Evolutionary conservation across 2,113 vertebrate genomes (phyloP).

Genomic region (Odocoileus hemionus): DNA sequence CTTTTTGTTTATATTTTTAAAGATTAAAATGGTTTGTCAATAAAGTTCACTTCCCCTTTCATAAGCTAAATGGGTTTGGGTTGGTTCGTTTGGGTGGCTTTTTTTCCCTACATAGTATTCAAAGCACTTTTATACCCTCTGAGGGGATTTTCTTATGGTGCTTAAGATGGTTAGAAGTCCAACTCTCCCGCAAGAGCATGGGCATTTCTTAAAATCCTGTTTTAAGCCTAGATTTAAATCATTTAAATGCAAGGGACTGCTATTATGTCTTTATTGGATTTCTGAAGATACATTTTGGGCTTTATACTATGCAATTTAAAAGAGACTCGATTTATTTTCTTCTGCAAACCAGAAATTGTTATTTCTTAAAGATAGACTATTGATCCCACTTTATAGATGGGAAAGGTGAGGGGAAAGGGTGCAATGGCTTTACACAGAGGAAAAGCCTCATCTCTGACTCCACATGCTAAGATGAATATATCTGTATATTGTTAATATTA

Average conservation of each 20-base stretch:
- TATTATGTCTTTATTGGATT: conserved; percentile 38
- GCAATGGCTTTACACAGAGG: background rate
- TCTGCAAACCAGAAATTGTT: conserved; percentile 1
- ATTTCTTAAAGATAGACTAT: conserved; percentile 29
- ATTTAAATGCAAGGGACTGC: conserved; percentile 23
- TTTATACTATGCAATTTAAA: conserved; percentile 1
- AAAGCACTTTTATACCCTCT: background rate
- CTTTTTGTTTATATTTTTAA: background rate
- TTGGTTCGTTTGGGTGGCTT: background rate
- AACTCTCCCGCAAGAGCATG: background rate
- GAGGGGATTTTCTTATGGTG: background rate
- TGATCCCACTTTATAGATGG: conserved; percentile 17
- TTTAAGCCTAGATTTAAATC: conserved; percentile 42
- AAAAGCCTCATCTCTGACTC: background rate
- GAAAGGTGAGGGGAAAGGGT: background rate
- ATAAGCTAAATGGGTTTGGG: background rate
- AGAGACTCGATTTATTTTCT: conserved; percentile 17
- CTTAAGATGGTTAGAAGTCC: background rate
- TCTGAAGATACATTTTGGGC: conserved; percentile 25
- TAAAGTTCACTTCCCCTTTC: background rate
- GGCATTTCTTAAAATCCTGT: conserved; percentile 18
- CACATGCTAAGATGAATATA: background rate
- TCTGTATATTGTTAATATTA: background rate
- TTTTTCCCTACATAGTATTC: background rate
- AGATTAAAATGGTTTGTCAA: conserved; percentile 5